phyloP scores from a whole-genome alignment of 2,888 invertebrate species.

The Monochamus alternatus region DNA sequence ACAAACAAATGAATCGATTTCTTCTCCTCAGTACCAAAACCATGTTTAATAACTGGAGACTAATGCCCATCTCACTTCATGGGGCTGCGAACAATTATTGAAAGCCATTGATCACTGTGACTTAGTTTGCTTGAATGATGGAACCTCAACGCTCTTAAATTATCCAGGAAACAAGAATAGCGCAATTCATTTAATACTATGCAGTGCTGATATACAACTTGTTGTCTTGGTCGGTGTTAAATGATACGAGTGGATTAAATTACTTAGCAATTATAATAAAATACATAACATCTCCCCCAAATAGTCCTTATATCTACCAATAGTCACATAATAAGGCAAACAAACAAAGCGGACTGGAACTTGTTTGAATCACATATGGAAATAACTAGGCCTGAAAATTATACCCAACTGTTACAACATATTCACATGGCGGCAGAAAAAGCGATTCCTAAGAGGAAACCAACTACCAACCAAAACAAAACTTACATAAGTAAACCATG shows the following conservation, averaged over 20 bases:
- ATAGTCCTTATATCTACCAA: too few species aligned
- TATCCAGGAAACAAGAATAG: not conserved
- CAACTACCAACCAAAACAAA: not conserved
- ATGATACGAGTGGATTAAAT: too few species aligned
- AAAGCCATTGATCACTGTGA: not conserved
- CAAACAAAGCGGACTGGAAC: not conserved
- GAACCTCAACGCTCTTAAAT: not conserved
- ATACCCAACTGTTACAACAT: not conserved
- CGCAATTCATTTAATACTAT: slow-evolving; percentile 5
- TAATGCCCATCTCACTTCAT: not conserved
- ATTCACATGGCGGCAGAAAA: not conserved
- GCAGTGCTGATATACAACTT: slow-evolving; percentile 1
- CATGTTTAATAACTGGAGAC: slow-evolving; percentile 14
- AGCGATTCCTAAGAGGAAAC: not conserved
- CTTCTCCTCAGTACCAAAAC: slow-evolving; percentile 6
- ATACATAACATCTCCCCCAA: too few species aligned
- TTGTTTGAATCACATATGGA: not conserved
- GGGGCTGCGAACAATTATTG: slow-evolving; percentile 11
- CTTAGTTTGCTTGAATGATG: slow-evolving; percentile 14
- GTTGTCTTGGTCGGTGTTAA: not conserved
- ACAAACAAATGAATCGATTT: not conserved
- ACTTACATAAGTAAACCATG: not conserved
- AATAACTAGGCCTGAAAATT: not conserved
- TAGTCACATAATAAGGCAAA: not conserved
- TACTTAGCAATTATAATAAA: too few species aligned